Base-by-base conservation (phyloP, 2,888 invertebrate genomes). In the Gortyna flavago region DNA sequence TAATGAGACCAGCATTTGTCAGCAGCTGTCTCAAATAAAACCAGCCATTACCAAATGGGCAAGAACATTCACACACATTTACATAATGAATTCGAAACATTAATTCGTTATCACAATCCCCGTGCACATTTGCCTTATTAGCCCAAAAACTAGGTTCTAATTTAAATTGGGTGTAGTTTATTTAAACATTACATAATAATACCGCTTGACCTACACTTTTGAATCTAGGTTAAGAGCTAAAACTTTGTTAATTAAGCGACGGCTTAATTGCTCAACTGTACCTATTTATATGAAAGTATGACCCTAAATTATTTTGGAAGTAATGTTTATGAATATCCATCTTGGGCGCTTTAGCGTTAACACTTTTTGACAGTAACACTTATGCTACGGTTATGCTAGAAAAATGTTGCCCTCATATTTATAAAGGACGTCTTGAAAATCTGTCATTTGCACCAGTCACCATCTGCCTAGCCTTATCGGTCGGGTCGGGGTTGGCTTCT, bases 171-270 rank as follows among this genome's bases (percentile, higher is more conserved):
- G 18, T 64, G 51, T 54, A 80, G 72, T 72, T 85, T 85, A 80
- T 83, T 85, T 83, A 83, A 57, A 80, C 70, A 77, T 76, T 65
- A 70, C 65, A 62, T 79, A 74, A 74, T 75, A 75, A 79, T 72
- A 54, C 29, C 35, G 72, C 77, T 79, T 84, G 88, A 84, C 85
- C 88, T 83, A 84, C 67, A 80, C 79, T 81, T 62, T 80, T 54
- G 66, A 75, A 88, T 87, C 83, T 88, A 80, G 87, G 87, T 74
- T 86, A 86, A 88, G 85, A 87, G 88, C 76, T 72, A 62, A 77
- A 88, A 88, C 84, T 88, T 88, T 83, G 87, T 87, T 88, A 87
- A 88, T 88, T 88, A 88, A 88, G 83, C 81, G 79, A 83, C 72
- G 78, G 82, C 81, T 88, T 86, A 87, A 88, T 83, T 79, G 85